Percentiles rank a stretch among this genome's conserved stretches.
Evolutionary conservation across 64 coral and sea anemone species (phyloP).

Genomic region (Stylophora pistillata): DNA sequence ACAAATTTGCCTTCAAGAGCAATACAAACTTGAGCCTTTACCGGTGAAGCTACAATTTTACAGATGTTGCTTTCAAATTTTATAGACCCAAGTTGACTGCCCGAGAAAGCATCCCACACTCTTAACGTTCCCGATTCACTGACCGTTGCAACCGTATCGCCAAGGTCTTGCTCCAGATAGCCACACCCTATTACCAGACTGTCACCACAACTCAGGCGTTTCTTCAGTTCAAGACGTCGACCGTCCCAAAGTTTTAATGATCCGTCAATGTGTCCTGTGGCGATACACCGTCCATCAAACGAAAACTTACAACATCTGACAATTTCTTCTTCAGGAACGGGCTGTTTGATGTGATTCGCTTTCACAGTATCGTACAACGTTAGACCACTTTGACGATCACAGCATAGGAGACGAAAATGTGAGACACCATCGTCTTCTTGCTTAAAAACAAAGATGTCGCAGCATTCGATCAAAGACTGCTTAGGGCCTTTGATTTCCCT

Average conservation of each 20-base stretch:
- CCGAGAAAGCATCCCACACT: slow-evolving; percentile 24
- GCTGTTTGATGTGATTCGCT: neutral
- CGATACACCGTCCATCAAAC: slow-evolving; percentile 27
- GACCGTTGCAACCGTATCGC: slow-evolving; percentile 23
- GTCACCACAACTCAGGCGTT: slow-evolving; percentile 7
- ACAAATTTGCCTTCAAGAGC: slow-evolving; percentile 48
- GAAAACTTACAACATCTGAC: slow-evolving; percentile 66
- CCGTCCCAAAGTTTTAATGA: slow-evolving; percentile 54
- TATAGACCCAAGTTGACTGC: slow-evolving; percentile 31
- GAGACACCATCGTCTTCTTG: neutral
- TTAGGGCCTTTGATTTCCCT: neutral
- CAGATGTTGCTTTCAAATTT: slow-evolving; percentile 60
- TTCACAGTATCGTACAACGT: slow-evolving; percentile 19
- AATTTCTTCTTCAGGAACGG: neutral
- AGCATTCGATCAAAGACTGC: slow-evolving; percentile 18
- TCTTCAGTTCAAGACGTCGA: neutral
- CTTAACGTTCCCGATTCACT: slow-evolving; percentile 53
- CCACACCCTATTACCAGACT: slow-evolving; percentile 40
- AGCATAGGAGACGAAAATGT: slow-evolving; percentile 43
- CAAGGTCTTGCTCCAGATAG: slow-evolving; percentile 40
- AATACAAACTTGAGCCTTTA: slow-evolving; percentile 36
- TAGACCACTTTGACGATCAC: slow-evolving; percentile 34
- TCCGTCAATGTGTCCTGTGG: slow-evolving; percentile 49
- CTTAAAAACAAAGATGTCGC: slow-evolving; percentile 38
- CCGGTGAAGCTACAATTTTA: slow-evolving; percentile 40